phyloP scores from a whole-genome alignment of 1,140 invertebrate species.

The Trichonephila inaurata region DNA sequence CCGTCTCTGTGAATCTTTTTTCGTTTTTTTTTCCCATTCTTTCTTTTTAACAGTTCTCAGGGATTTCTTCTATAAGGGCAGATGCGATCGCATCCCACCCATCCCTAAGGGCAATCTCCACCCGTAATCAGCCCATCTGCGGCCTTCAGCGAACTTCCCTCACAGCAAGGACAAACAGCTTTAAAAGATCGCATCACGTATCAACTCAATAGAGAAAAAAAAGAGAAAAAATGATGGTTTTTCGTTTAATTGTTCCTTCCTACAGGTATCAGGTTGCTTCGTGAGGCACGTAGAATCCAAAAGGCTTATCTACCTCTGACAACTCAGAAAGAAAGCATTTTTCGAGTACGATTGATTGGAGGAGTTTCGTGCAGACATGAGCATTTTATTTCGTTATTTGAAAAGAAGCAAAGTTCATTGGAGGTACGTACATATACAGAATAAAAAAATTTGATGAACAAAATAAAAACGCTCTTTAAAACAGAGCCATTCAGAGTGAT shows the following conservation, averaged over 20 bases:
- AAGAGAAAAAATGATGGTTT: background rate
- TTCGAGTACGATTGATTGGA: background rate
- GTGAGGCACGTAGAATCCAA: background rate
- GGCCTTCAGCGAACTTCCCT: slow-evolving; percentile 17
- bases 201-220: background rate
- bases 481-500: too few relatives aligned
- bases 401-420: too few relatives aligned
- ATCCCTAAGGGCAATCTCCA: slow-evolving; percentile 35
- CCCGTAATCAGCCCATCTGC: slow-evolving; percentile 42
- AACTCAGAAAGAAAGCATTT: background rate
- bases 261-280: background rate
- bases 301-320: background rate
- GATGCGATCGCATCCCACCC: slow-evolving; percentile 12
- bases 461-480: too few relatives aligned
- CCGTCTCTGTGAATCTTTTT: background rate
- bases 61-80: slow-evolving; percentile 11
- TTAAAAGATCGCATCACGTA: slow-evolving; percentile 45
- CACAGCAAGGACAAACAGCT: slow-evolving; percentile 40
- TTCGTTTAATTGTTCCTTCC: background rate
- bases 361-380: background rate
- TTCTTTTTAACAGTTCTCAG: background rate
- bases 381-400: too few relatives aligned
- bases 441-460: too few relatives aligned
- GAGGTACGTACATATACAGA: too few relatives aligned
- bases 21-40: background rate